Percentiles rank a stretch among this genome's conserved stretches.
Evolutionary conservation across 2,797 vertebrate genomes (phyloP).

Genomic region (Sciurus vulgaris): DNA sequence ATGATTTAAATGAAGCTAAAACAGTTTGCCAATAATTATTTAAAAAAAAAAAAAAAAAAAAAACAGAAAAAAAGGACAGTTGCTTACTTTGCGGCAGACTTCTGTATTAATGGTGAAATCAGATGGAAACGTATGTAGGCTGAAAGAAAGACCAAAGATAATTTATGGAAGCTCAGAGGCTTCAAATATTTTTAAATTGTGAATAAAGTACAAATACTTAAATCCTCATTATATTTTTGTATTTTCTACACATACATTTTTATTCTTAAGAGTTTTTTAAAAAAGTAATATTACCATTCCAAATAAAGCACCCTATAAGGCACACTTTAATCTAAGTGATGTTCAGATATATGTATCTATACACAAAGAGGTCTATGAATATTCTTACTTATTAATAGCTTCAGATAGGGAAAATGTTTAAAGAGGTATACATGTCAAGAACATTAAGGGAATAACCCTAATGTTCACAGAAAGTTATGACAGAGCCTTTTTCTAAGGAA

Average conservation of each 20-base stretch:
- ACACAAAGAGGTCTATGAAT: background rate
- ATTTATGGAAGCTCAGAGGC: slow-evolving; percentile 22
- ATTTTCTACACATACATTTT: background rate
- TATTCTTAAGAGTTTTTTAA: slow-evolving; percentile 38
- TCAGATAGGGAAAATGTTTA: slow-evolving; percentile 56
- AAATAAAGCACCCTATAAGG: slow-evolving; percentile 33
- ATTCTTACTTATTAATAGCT: slow-evolving; percentile 4
- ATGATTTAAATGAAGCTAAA: slow-evolving; percentile 50
- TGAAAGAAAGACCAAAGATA: slow-evolving; percentile 82
- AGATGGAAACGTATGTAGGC: slow-evolving; percentile 96
- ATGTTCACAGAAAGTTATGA: slow-evolving; percentile 4
- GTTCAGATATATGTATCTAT: background rate
- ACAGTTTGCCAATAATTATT: slow-evolving; percentile 37
- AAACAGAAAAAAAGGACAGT: slow-evolving; percentile 18
- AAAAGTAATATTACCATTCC: slow-evolving; percentile 50
- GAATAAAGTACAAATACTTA: slow-evolving; percentile 58
- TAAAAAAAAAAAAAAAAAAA: background rate
- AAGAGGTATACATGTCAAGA: slow-evolving; percentile 10
- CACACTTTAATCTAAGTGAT: background rate
- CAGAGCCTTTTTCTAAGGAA: slow-evolving; percentile 34
- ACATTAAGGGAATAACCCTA: background rate
- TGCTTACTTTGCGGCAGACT: slow-evolving; percentile 95
- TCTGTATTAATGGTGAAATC: slow-evolving; percentile 95
- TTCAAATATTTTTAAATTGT: slow-evolving; percentile 61
- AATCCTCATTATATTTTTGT: slow-evolving; percentile 14